Conservation (phyloP, 2,888 invertebrate genomes). For the Macropis europaea region DNA sequence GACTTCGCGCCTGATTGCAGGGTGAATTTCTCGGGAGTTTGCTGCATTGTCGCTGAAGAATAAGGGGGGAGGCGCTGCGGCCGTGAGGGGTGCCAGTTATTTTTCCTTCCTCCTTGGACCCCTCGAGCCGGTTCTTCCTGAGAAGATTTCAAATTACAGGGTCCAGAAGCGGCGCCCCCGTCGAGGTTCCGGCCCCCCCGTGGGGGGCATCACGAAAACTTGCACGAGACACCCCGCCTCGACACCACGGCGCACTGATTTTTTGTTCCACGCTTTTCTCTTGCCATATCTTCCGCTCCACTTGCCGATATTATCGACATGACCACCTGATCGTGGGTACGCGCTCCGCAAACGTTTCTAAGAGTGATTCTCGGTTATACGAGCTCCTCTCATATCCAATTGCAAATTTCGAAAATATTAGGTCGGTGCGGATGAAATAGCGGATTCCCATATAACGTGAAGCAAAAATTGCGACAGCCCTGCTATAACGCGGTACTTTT, state of each 20-base stretch:
- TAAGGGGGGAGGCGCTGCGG: slow-evolving; percentile 77
- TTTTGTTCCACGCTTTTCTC: slow-evolving; percentile 48
- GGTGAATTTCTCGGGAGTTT: slow-evolving; percentile 79
- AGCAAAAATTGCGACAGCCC: no score
- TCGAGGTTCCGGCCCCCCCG: slow-evolving; percentile 52
- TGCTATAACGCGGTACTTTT: no score
- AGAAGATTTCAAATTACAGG: slow-evolving; percentile 77
- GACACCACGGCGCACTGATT: slow-evolving; percentile 38
- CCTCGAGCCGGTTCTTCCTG: slow-evolving; percentile 64
- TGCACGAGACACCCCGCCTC: slow-evolving; percentile 55
- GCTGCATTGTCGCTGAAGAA: slow-evolving; percentile 76
- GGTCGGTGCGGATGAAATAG: no score
- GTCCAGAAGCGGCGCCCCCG: slow-evolving; percentile 61
- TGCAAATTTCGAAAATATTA: background rate
- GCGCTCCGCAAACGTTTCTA: slow-evolving; percentile 18
- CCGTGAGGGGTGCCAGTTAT: slow-evolving; percentile 64
- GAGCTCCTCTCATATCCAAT: background rate
- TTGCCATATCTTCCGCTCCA: slow-evolving; percentile 64
- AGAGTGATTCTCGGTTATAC: background rate
- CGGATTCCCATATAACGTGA: no score
- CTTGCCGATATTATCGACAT: slow-evolving; percentile 72
- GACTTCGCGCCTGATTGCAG: slow-evolving; percentile 77
- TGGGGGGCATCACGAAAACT: slow-evolving; percentile 63
- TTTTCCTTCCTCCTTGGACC: slow-evolving; percentile 40
- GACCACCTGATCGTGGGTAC: slow-evolving; percentile 76